Conservation (phyloP, 2,797 vertebrate genomes). For the Erithacus rubecula region DNA sequence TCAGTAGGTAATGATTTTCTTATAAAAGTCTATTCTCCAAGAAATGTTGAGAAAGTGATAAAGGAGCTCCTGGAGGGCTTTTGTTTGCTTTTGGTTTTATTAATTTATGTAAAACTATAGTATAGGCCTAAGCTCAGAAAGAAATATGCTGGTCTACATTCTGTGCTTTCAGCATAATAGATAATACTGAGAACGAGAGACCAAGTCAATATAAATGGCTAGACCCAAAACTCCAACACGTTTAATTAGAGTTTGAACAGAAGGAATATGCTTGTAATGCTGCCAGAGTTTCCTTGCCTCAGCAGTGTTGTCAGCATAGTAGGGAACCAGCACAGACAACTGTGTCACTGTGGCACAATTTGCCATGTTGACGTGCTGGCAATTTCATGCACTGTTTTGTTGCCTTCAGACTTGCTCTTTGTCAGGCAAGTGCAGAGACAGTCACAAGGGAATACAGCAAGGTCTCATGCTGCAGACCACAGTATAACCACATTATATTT, state of each 20-base stretch:
- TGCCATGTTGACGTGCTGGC: not conserved
- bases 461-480: not conserved
- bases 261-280: not conserved
- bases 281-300: not conserved
- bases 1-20: slow-evolving; percentile 20
- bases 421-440: not conserved
- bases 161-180: not conserved
- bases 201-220: not conserved
- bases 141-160: not conserved
- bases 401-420: not conserved
- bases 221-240: not conserved
- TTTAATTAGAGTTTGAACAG: not conserved
- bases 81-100: not conserved
- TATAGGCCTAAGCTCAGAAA: not conserved
- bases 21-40: not conserved
- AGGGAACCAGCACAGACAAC: not conserved
- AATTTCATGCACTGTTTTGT: not conserved
- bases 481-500: not conserved
- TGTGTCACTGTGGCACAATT: not conserved
- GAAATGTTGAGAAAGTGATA: not conserved
- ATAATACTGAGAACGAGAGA: not conserved
- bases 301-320: not conserved
- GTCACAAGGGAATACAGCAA: not conserved
- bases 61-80: slow-evolving; percentile 24
- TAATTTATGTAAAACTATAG: slow-evolving; percentile 14